Percentiles rank a stretch among this genome's conserved stretches.
Evolutionary conservation across 1,140 invertebrate species (phyloP).

Genomic region (Drosophila pectinifera): DNA sequence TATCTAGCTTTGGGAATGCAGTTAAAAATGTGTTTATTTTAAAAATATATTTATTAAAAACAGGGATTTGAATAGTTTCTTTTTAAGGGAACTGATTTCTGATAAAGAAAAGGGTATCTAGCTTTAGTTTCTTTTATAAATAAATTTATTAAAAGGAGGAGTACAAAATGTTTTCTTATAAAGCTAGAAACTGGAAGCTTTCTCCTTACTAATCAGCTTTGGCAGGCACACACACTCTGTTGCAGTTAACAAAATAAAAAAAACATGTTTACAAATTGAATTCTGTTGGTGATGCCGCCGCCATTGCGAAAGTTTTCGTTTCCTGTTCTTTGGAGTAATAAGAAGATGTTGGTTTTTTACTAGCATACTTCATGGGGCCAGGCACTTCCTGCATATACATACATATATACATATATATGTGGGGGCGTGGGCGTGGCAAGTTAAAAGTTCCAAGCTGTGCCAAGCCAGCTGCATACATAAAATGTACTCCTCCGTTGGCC

Average conservation of each 20-base stretch:
- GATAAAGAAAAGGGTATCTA: too few species aligned
- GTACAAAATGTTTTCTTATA: too few species aligned
- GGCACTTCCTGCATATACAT: slow-evolving; percentile 23
- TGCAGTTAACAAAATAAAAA: not conserved
- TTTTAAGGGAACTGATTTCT: not conserved
- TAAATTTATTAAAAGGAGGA: too few species aligned
- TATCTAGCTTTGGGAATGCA: too few species aligned
- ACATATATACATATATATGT: not conserved
- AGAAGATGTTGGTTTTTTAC: slow-evolving; percentile 30
- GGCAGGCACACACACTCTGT: not conserved
- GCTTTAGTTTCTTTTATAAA: not conserved
- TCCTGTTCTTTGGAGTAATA: slow-evolving; percentile 26
- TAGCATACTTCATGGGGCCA: slow-evolving; percentile 48
- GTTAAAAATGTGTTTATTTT: too few species aligned
- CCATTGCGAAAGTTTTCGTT: slow-evolving; percentile 31
- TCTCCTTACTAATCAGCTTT: slow-evolving; percentile 18
- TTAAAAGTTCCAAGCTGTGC: slow-evolving; percentile 45
- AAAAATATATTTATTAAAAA: not conserved
- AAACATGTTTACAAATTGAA: slow-evolving; percentile 30
- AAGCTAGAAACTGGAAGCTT: too few species aligned
- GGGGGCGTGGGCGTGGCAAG: slow-evolving; percentile 42
- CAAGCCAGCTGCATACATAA: slow-evolving; percentile 76
- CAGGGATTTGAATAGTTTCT: too few species aligned
- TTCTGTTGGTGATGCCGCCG: slow-evolving; percentile 23
- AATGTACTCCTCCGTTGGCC: slow-evolving; percentile 32